Conservation (phyloP, 2,888 invertebrate genomes). For the Ryuthela nishihirai region DNA sequence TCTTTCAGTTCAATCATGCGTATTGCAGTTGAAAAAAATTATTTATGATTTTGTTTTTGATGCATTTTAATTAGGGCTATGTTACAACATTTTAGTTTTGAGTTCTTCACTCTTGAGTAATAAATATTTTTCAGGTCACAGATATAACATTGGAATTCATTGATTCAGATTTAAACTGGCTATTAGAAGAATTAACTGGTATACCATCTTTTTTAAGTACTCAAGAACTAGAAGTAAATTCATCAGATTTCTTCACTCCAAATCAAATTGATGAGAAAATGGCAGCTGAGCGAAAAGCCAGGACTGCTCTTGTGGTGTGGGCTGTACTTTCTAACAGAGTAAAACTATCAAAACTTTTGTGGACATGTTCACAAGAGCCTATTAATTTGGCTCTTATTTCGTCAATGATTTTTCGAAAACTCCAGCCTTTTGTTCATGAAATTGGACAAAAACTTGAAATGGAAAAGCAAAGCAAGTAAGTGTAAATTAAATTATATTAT, state of each 20-base stretch:
- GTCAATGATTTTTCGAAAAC: conserved; percentile 39
- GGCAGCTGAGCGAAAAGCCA: conserved; percentile 43
- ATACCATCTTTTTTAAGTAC: conserved; percentile 47
- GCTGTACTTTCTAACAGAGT: conserved; percentile 43
- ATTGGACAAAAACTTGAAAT: conserved; percentile 40
- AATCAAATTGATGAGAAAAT: conserved; percentile 16
- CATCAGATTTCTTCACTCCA: conserved; percentile 37
- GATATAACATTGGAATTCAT: conserved; percentile 41
- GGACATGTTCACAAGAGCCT: conserved; percentile 44
- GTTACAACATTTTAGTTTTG: no score
- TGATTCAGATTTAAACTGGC: conserved; percentile 44
- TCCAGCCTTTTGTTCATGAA: conserved; percentile 40
- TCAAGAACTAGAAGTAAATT: conserved; percentile 47
- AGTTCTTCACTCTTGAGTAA: no score
- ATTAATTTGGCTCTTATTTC: conserved; percentile 43
- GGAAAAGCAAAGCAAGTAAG: conserved; percentile 39
- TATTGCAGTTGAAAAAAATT: no score
- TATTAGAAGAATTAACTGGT: conserved; percentile 45
- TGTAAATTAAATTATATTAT: conserved; percentile 1
- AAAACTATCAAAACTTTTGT: conserved; percentile 42
- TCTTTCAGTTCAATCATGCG: no score
- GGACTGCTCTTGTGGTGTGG: conserved; percentile 43
- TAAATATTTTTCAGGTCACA: conserved; percentile 9
- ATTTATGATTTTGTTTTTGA: no score
- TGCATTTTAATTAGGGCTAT: no score